Evolutionary conservation across 2,797 vertebrate genomes (phyloP).

Genomic region (Mormyrops attenuatus): DNA sequence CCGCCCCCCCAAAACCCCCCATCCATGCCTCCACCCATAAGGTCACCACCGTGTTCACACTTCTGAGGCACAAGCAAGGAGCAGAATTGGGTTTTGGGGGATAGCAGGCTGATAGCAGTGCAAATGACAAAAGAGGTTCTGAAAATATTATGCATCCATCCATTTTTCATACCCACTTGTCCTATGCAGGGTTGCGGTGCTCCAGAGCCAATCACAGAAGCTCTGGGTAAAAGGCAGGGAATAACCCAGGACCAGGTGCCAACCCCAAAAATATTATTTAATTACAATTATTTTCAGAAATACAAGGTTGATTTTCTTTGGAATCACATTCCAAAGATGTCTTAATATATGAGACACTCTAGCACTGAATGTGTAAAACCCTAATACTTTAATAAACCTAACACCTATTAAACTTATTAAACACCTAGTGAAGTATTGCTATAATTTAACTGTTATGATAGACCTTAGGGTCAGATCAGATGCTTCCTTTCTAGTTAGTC

Average conservation of each 20-base stretch:
- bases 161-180: neutral
- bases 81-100: neutral
- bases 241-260: neutral
- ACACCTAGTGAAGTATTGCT: neutral
- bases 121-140: neutral
- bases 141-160: neutral
- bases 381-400: neutral
- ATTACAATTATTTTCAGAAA: neutral
- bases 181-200: neutral
- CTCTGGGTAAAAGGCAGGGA: neutral
- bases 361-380: neutral
- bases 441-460: neutral
- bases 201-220: neutral
- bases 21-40: constrained; percentile 32
- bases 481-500: neutral
- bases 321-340: neutral
- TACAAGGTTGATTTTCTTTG: neutral
- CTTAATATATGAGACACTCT: neutral
- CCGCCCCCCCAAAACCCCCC: constrained; percentile 36
- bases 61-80: constrained; percentile 1
- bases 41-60: constrained; percentile 41
- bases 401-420: neutral
- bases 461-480: constrained; percentile 22
- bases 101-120: neutral
- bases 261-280: neutral